These are phyloP conservation scores for Brachycybe producta DNA, from an alignment of 2,888 invertebrate species.

Conservation along the genomic window DNA sequence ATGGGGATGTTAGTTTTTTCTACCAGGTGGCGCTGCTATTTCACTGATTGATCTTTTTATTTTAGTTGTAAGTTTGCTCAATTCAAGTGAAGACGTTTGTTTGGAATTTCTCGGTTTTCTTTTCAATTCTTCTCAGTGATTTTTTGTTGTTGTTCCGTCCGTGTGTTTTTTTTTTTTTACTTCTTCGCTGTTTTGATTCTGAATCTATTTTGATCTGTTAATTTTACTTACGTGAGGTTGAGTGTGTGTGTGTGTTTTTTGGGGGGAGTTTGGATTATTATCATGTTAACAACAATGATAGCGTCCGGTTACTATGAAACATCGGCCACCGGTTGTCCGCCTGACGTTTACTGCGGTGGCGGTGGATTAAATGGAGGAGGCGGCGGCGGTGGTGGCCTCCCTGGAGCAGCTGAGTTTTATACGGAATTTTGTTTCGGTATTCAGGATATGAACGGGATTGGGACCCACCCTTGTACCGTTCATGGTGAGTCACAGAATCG, in stretches of 20 bases:
- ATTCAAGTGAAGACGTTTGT: no score
- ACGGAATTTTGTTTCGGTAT: constrained; percentile 19
- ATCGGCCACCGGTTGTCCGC: constrained; percentile 1
- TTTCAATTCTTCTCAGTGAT: no score
- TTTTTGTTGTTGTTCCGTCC: no score
- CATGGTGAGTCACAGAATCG: constrained; percentile 14
- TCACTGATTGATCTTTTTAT: no score
- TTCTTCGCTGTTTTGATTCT: no score
- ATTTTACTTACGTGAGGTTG: neutral
- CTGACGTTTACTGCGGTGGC: constrained; percentile 14
- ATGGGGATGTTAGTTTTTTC: no score
- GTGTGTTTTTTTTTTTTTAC: no score
- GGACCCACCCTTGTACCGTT: constrained; percentile 18
- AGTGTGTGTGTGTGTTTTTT: neutral
- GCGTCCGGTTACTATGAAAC: constrained; percentile 19
- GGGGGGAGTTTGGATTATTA: neutral
- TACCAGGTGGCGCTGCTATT: no score
- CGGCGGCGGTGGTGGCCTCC: neutral
- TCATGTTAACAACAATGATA: constrained; percentile 20
- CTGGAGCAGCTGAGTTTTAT: constrained; percentile 14
- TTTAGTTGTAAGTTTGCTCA: no score
- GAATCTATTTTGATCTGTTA: no score
- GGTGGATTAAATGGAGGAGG: no score
- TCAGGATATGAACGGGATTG: constrained; percentile 12
- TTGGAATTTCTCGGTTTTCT: no score